A percentile compares a stretch with the other conserved stretches of the same genome.
These are phyloP conservation scores for Patagioenas fasciata DNA, from an alignment of 2,113 vertebrate genomes.

Conservation along the genomic window DNA sequence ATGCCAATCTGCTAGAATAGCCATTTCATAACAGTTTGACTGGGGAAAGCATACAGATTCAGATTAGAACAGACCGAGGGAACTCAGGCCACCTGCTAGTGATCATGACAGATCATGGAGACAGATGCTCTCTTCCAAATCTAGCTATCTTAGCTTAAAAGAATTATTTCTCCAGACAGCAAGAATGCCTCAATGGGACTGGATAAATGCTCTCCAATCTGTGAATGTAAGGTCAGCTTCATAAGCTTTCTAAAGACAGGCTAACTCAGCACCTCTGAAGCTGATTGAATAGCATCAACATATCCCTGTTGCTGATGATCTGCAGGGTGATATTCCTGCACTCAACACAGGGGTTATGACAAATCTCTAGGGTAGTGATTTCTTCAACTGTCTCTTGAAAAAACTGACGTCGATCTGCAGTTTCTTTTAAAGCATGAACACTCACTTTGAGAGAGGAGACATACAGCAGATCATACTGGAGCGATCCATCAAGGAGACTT, in stretches of 20 bases:
- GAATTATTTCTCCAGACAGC: neutral
- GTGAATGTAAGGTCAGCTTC: neutral
- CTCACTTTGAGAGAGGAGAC: neutral
- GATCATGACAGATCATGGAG: neutral
- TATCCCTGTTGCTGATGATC: neutral
- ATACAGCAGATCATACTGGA: neutral
- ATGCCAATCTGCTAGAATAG: neutral
- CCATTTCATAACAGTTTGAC: neutral
- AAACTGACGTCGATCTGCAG: neutral
- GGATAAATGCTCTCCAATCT: neutral
- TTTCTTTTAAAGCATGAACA: neutral
- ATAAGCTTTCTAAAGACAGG: neutral
- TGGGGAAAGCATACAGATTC: neutral
- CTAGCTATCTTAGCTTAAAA: neutral
- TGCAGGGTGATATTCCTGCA: neutral
- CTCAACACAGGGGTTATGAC: neutral
- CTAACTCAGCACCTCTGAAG: neutral
- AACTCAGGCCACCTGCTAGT: neutral
- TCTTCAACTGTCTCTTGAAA: neutral
- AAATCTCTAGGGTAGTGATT: neutral
- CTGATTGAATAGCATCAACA: neutral
- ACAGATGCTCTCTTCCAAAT: neutral
- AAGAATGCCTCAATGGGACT: neutral
- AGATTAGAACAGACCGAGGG: neutral
- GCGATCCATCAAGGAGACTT: neutral